Conservation (phyloP, 2,113 vertebrate species). For the Aplodontia rufa region DNA sequence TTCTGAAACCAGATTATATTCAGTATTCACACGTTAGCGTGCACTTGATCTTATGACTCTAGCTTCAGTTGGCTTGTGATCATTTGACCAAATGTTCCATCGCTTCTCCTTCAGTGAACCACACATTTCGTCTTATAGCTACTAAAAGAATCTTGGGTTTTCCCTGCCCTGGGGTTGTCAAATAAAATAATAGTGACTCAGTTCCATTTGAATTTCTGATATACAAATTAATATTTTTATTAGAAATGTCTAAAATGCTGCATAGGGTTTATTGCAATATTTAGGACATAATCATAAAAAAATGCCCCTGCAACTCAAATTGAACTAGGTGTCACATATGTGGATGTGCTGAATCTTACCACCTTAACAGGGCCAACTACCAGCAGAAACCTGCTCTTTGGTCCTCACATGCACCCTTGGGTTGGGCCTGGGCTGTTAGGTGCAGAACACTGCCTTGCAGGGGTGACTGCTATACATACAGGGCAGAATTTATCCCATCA, state of each 20-base stretch:
- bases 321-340: not conserved
- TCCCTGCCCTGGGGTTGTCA: not conserved
- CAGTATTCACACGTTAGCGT: too few species aligned
- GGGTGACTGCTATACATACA: fast-evolving
- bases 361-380: too few species aligned
- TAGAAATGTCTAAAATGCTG: not conserved
- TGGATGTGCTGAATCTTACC: not conserved
- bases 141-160: not conserved
- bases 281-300: not conserved
- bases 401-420: fast-evolving
- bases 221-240: not conserved
- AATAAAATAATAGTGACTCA: not conserved
- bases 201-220: constrained; percentile 14
- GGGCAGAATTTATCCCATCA: not conserved
- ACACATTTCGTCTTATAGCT: not conserved
- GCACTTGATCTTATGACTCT: not conserved
- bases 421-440: too few species aligned
- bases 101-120: not conserved
- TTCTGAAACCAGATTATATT: not conserved
- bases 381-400: not conserved
- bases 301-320: not conserved
- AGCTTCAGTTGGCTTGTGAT: not conserved
- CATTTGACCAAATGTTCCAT: not conserved
- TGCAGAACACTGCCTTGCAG: too few species aligned
- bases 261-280: not conserved